phyloP scores from a whole-genome alignment of 53 echinoderm and acorn worm species.

The Holothuria leucospilota region DNA sequence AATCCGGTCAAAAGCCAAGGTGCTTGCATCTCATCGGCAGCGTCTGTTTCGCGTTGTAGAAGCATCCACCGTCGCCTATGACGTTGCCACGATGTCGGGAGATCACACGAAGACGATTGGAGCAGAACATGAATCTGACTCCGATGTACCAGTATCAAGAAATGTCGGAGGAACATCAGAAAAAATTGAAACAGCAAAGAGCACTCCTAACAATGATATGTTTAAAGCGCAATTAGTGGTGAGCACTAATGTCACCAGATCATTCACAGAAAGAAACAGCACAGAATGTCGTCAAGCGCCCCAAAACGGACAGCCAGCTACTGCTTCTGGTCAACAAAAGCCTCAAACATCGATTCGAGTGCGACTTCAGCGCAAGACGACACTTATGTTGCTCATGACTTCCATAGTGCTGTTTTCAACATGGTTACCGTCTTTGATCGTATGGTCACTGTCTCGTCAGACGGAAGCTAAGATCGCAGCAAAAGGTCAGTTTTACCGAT shows the following conservation, averaged over 20 bases:
- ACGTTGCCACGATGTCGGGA: background rate
- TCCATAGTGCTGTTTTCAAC: slow-evolving; percentile 5
- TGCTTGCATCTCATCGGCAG: background rate
- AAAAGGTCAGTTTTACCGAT: background rate
- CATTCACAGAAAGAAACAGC: background rate
- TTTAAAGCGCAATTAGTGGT: background rate
- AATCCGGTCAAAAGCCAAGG: slow-evolving; percentile 20
- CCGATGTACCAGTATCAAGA: no score
- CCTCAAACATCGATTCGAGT: background rate
- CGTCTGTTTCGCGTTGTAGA: background rate
- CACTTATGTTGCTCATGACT: slow-evolving; percentile 14
- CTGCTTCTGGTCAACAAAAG: no score
- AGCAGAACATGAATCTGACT: no score
- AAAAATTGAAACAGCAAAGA: background rate
- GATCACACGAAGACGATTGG: no score
- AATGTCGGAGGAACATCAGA: no score
- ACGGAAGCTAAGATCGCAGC: background rate
- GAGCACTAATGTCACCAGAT: background rate
- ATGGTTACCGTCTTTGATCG: background rate
- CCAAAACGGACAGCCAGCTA: background rate
- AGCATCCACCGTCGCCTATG: background rate
- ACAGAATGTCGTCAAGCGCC: background rate
- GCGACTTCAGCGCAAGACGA: slow-evolving; percentile 1
- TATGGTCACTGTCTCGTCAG: background rate
- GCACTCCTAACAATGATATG: background rate